These are phyloP conservation scores for Scopus umbretta DNA, from an alignment of 2,113 vertebrate species.

Conservation along the genomic window DNA sequence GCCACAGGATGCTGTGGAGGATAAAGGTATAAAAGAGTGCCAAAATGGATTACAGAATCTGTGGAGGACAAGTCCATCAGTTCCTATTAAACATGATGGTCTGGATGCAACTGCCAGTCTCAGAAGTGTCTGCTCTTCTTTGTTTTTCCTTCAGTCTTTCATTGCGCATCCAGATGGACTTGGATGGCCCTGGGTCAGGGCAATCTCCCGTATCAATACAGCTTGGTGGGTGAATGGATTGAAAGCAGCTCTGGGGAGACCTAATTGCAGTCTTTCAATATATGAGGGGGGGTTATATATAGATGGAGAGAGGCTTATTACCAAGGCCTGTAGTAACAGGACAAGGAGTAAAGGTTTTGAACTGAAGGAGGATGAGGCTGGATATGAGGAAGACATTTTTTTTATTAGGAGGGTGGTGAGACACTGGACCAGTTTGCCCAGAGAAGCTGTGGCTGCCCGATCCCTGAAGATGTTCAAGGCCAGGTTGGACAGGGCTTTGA, in stretches of 20 bases:
- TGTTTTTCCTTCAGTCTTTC: background rate
- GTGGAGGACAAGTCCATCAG: background rate
- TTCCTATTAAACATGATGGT: background rate
- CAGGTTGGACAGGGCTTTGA: background rate
- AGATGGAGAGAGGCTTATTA: background rate
- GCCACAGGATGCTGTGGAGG: conserved; percentile 5
- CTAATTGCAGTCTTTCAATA: background rate
- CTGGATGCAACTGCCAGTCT: background rate
- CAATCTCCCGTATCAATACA: background rate
- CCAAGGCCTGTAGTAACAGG: background rate
- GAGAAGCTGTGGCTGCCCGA: background rate
- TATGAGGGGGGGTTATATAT: background rate
- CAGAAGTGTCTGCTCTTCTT: background rate
- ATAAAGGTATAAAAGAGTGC: background rate
- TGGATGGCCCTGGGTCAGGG: background rate
- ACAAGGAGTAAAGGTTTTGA: background rate
- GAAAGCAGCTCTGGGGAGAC: background rate
- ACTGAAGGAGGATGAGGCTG: background rate
- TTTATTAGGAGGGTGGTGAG: background rate
- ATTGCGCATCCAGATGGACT: background rate
- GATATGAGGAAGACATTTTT: background rate
- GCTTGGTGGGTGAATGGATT: background rate
- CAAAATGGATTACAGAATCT: background rate
- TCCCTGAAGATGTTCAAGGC: background rate
- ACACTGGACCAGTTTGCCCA: background rate